Evolutionary conservation across 2,797 vertebrate genomes (phyloP), one percentile per base, ranked within the genome.

Genomic region (Cetoscarus ocellatus): DNA sequence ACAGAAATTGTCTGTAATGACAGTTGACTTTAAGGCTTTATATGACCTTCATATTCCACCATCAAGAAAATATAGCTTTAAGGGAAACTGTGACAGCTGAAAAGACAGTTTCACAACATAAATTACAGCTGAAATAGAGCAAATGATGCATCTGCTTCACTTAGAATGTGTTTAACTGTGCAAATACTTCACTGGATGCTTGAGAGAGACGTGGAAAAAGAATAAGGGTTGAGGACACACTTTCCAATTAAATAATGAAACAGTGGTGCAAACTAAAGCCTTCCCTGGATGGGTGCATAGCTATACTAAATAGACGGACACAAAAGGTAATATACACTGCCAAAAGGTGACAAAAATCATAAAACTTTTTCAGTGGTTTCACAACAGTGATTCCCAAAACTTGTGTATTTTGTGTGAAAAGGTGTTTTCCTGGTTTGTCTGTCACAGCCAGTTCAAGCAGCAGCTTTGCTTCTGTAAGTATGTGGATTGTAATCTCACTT

Each of bases 201-300:
- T 17, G 14, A 53, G 42, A 61, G 72, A 17, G 61, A 3, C 86
- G 68, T 86, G 83, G 87, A 91, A 91, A 87, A 66, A 70, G 65
- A 73, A 82, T 19, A 83, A 91, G 93, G 55, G 93, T 89, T 89
- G 85, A 90, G 95, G 94, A 94, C 88, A 90, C 89, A 90, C 92
- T 74, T 94, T 93, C 93, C 93, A 92, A 94, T 94, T 95, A 93
- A 95, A 95, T 95, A 94, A 95, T 95, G 94, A 85, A 95, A 93
- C 73, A 94, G 93, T 42, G 61, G 83, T 94, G 94, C 93, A 95
- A 95, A 93, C 92, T 82, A 93, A 91, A 94, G 90, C 94, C 93
- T 70, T 91, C 90, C 94, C 86, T 79, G 94, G 88, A 70, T 89
- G 92, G 81, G 90, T 93, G 92, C 89, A 82, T 89, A 79, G 73